Evolutionary conservation across 2,888 invertebrate genomes (phyloP).

Genomic region (Eilema sororculum): DNA sequence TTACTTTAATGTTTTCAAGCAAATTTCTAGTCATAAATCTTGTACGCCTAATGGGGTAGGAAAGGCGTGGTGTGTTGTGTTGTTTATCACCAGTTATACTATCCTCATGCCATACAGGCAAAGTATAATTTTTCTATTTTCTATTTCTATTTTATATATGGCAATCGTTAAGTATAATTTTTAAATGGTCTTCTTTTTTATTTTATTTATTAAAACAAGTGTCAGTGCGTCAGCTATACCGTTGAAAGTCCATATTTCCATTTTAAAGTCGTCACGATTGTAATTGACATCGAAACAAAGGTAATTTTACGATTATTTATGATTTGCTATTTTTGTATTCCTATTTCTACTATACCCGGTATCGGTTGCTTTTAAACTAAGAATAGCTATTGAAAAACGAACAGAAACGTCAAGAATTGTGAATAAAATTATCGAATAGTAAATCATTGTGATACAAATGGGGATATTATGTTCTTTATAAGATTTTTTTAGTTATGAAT

Average conservation of each 20-base stretch:
- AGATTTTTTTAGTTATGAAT: neutral
- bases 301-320: neutral
- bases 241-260: neutral
- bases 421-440: too few species aligned
- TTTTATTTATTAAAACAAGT: neutral
- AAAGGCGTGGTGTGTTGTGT: neutral
- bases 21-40: constrained; percentile 1
- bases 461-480: too few species aligned
- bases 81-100: neutral
- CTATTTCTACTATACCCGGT: too few species aligned
- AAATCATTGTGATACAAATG: too few species aligned
- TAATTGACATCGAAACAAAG: neutral
- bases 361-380: too few species aligned
- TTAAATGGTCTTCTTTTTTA: too few species aligned
- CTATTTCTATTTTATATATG: too few species aligned
- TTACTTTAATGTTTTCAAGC: neutral
- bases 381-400: too few species aligned
- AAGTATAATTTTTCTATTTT: too few species aligned
- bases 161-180: too few species aligned
- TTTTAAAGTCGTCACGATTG: neutral
- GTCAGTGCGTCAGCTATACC: too few species aligned
- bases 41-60: neutral
- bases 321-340: neutral
- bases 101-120: neutral
- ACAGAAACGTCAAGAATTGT: too few species aligned